Evolutionary conservation across 2,113 vertebrate species (phyloP), one percentile per base, ranked within the genome.

Genomic region (Plecotus auritus): DNA sequence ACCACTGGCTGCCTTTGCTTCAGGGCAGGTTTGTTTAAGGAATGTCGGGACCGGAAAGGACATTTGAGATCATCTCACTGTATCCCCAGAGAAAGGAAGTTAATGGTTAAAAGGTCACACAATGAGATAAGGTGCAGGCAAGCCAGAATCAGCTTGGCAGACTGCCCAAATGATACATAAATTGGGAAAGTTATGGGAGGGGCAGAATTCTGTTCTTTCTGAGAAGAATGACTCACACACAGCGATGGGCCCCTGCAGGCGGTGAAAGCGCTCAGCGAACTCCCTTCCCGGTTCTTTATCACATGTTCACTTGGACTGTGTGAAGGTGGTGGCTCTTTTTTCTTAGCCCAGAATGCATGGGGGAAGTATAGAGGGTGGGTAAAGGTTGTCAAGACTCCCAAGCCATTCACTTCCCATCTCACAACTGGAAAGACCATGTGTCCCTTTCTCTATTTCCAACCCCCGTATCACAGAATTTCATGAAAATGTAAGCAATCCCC

Each of bases 101-200:
- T 87, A 91, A 90, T 89, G 45, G 91, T 93, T 76, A 84, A 86
- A 96, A 72, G 88, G 18, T 77, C 80, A 32, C 51, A 61, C 42
- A 30, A 69, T 4, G 30, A 97, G 70, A 84, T 54, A 83, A 91
- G 66, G 30, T 9, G 12, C 12, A 72, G n/a, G 22, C 20, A 42
- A 70, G 47, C 26, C 26, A 70, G n/a, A 73, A 40, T 77, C n/a
- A 26, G 74, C 80, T 83, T 76, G 82, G 74, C 51, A 51, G 26
- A 45, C 12, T 54, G n/a, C 40, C 49, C 45, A 80, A 59, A 22
- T n/a, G 54, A 42, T 87, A 84, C 82, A 45, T 32, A 83, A 77
- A 37, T 1, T 17, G 20, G 80, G 56, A 80, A 66, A 45, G 72
- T 40, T 4, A 14, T 51, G 17, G 54, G 56, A 61, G 35, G 45